phyloP scores from a whole-genome alignment of 2,888 invertebrate species.

The Malacosoma neustria region DNA sequence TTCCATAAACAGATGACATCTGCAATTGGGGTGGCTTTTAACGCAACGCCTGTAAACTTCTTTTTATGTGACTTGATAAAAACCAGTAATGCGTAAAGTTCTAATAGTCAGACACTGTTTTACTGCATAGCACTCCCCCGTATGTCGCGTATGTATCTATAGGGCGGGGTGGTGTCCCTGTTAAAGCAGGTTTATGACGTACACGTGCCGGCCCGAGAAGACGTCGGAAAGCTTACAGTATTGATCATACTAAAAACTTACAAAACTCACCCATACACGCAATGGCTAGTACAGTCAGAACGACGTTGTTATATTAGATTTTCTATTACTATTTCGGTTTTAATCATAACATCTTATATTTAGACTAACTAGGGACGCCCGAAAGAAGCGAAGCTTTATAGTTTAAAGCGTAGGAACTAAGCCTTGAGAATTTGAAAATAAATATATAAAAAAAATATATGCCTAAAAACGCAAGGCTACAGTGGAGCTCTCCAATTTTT shows the following conservation, averaged over 20 bases:
- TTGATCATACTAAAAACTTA: slow-evolving; percentile 31
- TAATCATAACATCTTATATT: no score
- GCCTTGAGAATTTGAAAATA: no score
- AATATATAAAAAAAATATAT: no score
- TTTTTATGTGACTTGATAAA: slow-evolving; percentile 36
- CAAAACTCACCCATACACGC: slow-evolving; percentile 10
- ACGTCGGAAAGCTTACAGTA: slow-evolving; percentile 30
- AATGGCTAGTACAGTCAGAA: no score
- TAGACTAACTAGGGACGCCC: no score
- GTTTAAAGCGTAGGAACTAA: no score
- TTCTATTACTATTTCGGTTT: no score
- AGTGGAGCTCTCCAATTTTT: no score
- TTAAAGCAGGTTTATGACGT: slow-evolving; percentile 64
- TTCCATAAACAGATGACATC: not conserved
- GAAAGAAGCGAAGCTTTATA: no score
- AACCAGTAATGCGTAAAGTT: slow-evolving; percentile 36
- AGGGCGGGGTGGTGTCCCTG: slow-evolving; percentile 42
- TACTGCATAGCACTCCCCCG: slow-evolving; percentile 33
- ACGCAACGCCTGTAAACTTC: not conserved
- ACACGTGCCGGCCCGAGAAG: slow-evolving; percentile 52
- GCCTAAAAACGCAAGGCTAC: no score
- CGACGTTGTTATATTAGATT: not conserved
- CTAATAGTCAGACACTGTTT: slow-evolving; percentile 44
- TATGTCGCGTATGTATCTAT: slow-evolving; percentile 18
- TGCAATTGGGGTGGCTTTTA: not conserved